These are phyloP conservation scores for Delichon dasypus DNA, from an alignment of 2,797 vertebrate species.

Conservation along the genomic window DNA sequence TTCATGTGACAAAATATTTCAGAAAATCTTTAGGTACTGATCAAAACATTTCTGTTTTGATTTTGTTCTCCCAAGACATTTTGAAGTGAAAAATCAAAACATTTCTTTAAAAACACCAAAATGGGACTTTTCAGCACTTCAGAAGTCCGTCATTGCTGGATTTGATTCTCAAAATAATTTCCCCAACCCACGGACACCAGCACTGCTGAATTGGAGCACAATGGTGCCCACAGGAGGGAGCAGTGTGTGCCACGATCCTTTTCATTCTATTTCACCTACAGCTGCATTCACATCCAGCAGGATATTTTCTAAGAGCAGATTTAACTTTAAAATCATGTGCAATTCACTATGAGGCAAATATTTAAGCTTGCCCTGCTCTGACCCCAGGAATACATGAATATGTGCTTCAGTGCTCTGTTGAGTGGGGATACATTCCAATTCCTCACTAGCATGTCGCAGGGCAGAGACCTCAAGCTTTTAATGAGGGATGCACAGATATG, in stretches of 20 bases:
- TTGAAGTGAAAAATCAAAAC: constrained; percentile 4
- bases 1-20: not conserved
- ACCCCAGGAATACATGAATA: not conserved
- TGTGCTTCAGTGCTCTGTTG: not conserved
- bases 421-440: not conserved
- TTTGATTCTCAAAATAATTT: not conserved
- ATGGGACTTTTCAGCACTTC: not conserved
- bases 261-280: not conserved
- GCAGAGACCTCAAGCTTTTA: not conserved
- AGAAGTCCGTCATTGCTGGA: not conserved
- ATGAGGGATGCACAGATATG: not conserved
- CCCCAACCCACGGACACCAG: not conserved
- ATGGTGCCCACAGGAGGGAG: not conserved
- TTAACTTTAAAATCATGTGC: not conserved
- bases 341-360: not conserved
- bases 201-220: not conserved
- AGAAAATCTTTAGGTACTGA: not conserved
- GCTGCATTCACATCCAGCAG: not conserved
- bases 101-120: not conserved
- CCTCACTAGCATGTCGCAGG: not conserved
- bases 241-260: not conserved
- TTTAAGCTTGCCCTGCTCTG: not conserved
- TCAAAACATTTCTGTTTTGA: not conserved
- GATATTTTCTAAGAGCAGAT: not conserved
- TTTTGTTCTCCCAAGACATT: not conserved